Conservation (phyloP, 2,888 invertebrate species). For the Pseudococcus viburni region DNA sequence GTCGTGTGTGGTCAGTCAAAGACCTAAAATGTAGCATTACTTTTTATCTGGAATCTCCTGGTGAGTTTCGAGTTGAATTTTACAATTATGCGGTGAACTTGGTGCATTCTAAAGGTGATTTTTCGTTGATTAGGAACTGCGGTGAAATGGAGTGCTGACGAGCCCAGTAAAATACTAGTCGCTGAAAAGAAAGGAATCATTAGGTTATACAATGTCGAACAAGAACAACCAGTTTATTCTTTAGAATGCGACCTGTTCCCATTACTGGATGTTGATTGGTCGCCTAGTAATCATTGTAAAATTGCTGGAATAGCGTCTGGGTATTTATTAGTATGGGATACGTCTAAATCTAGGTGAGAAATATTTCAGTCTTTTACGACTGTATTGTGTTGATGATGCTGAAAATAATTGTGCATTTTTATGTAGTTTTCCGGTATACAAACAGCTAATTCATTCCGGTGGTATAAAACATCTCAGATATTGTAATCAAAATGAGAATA, state of each 20-base stretch:
- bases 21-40: conserved; percentile 69
- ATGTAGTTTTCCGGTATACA: conserved; percentile 59
- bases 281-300: conserved; percentile 75
- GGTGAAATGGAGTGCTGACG: conserved; percentile 80
- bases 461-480: conserved; percentile 73
- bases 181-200: conserved; percentile 84
- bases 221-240: conserved; percentile 79
- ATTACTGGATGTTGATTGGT: conserved; percentile 81
- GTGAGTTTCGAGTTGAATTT: conserved; percentile 67
- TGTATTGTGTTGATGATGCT: conserved; percentile 62
- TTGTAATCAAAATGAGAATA: conserved; percentile 76
- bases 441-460: conserved; percentile 56
- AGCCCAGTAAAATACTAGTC: conserved; percentile 80
- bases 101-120: background rate
- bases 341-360: conserved; percentile 75
- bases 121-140: conserved; percentile 68
- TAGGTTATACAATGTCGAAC: conserved; percentile 80
- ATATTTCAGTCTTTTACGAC: background rate
- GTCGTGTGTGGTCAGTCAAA: conserved; percentile 78
- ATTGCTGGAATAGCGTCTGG: conserved; percentile 79
- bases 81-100: background rate
- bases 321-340: conserved; percentile 79
- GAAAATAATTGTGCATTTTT: conserved; percentile 62
- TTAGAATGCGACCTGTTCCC: conserved; percentile 77
- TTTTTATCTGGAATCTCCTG: conserved; percentile 69